A percentile compares a stretch with the other conserved stretches of the same genome.
Evolutionary conservation across 53 echinoderm and acorn worm species (phyloP).

Genomic region (Apostichopus leukothele): DNA sequence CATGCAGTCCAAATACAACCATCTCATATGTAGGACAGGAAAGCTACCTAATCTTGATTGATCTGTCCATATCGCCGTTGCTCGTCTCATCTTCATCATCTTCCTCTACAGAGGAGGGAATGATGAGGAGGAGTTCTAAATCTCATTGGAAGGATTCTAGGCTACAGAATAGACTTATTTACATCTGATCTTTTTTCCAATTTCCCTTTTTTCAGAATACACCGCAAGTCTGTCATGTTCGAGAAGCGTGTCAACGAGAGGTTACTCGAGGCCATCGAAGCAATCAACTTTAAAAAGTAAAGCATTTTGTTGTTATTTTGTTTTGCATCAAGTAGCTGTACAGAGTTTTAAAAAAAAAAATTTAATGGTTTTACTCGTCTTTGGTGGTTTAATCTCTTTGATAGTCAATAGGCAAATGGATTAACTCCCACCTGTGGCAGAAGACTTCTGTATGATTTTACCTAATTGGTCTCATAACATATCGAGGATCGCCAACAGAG

Average conservation of each 20-base stretch:
- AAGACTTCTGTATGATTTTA: too few relatives aligned
- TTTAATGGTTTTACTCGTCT: too few relatives aligned
- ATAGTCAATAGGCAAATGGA: too few relatives aligned
- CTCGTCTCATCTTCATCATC: background rate
- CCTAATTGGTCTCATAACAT: too few relatives aligned
- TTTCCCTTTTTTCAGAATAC: conserved; percentile 60
- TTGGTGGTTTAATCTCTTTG: too few relatives aligned
- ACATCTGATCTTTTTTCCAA: background rate
- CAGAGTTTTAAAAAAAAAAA: background rate
- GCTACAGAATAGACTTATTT: background rate
- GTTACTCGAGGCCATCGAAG: conserved; percentile 93
- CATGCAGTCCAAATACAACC: too few relatives aligned
- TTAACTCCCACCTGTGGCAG: too few relatives aligned
- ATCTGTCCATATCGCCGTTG: background rate
- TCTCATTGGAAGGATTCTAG: background rate
- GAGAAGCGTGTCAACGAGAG: conserved; percentile 89
- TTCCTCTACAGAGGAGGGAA: background rate
- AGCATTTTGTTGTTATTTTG: background rate
- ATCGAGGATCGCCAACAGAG: too few relatives aligned
- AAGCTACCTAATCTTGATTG: background rate
- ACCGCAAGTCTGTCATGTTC: conserved; percentile 75
- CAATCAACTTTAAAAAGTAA: conserved; percentile 95
- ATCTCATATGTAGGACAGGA: background rate
- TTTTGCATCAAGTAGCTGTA: background rate
- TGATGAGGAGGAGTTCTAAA: background rate